Evolutionary conservation across 2,797 vertebrate species (phyloP).

Genomic region (Microctenopoma lineatum): DNA sequence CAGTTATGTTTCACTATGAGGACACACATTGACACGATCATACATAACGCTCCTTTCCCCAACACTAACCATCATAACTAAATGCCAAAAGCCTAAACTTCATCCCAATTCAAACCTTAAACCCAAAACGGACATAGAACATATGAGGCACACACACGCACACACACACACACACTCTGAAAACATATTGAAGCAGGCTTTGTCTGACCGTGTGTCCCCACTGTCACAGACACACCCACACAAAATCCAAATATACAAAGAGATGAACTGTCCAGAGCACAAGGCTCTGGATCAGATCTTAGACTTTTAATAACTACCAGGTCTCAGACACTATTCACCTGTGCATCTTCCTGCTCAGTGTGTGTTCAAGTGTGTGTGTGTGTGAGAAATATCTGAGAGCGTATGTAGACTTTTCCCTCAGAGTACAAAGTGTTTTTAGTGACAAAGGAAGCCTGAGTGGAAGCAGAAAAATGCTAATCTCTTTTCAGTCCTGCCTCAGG

Average conservation of each 20-base stretch:
- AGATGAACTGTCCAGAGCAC: neutral
- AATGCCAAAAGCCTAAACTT: no score
- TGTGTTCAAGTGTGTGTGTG: neutral
- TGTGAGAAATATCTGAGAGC: neutral
- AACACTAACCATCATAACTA: no score
- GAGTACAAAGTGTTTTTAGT: constrained; percentile 18
- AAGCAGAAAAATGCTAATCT: constrained; percentile 23
- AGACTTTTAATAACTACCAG: constrained; percentile 13
- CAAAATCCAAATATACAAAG: constrained; percentile 2
- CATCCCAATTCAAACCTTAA: no score
- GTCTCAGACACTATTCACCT: constrained; percentile 6
- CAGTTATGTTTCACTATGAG: no score
- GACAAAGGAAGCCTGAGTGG: constrained; percentile 4
- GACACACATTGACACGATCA: no score
- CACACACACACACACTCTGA: constrained; percentile 9
- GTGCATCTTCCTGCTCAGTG: neutral
- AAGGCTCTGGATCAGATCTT: constrained; percentile 13
- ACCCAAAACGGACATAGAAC: no score
- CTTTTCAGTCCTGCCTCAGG: constrained; percentile 4
- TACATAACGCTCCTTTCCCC: no score
- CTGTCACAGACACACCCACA: neutral
- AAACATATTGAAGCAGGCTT: constrained; percentile 5
- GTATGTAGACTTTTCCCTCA: accelerated
- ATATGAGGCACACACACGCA: no score
- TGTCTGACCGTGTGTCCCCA: constrained; percentile 5